Conservation (phyloP, 2,113 vertebrate genomes). For the Balaenoptera acutorostrata region DNA sequence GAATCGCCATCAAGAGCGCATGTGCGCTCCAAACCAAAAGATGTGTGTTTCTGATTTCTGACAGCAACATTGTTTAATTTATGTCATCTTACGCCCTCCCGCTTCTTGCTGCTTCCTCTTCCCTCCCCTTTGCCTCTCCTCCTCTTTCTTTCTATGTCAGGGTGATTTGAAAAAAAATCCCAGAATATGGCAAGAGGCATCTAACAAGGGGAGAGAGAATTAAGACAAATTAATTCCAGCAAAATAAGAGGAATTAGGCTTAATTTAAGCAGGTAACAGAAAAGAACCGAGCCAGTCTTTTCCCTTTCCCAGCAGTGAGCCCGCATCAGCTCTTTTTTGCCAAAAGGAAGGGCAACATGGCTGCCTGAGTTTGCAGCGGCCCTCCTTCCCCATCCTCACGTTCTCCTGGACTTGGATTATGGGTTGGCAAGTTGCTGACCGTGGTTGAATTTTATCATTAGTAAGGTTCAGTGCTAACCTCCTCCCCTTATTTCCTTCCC, state of each 20-base stretch:
- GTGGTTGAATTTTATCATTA: constrained; percentile 50
- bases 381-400: rapidly evolving
- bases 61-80: constrained; percentile 70
- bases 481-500: constrained; percentile 65
- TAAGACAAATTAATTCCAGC: constrained; percentile 77
- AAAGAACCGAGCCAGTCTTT: constrained; percentile 64
- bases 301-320: constrained; percentile 60
- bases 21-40: constrained; percentile 73
- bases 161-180: constrained; percentile 65
- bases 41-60: constrained; percentile 73
- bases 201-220: constrained; percentile 77
- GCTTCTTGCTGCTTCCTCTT: neutral
- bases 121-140: constrained; percentile 22
- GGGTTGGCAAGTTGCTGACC: neutral
- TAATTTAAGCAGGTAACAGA: constrained; percentile 79
- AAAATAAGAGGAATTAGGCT: constrained; percentile 81
- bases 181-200: constrained; percentile 71
- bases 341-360: constrained; percentile 74
- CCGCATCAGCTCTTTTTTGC: constrained; percentile 57
- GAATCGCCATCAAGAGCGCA: constrained; percentile 66
- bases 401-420: neutral
- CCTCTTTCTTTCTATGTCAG: constrained; percentile 66
- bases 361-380: constrained; percentile 52
- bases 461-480: constrained; percentile 59
- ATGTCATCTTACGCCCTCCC: constrained; percentile 65